Evolutionary conservation across 1,140 invertebrate species (phyloP), one percentile per base, ranked within the genome.

Genomic region (Carcinoscorpius rotundicauda): DNA sequence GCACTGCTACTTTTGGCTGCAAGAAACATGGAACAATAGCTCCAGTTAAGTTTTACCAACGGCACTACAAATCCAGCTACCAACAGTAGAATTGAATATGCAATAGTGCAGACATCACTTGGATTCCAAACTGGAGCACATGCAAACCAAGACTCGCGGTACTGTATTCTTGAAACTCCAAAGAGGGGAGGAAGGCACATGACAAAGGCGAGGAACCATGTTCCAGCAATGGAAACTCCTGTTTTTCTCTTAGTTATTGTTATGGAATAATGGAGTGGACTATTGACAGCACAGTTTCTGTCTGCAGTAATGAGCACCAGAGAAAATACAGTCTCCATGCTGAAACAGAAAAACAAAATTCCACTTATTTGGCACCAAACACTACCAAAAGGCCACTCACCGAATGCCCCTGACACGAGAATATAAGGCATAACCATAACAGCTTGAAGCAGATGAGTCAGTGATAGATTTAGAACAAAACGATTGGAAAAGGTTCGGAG

Each of bases 261-360:
- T 10, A 84, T 83, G 67, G 88, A 86, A 75, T 93, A 92, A 11
- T 87, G 83, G 49, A 93, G 78, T 0, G 90, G 90, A 74, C 89
- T 87, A 4, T 89, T 87, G 52, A 94, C 88, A 1, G 90, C 91
- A 68, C 87, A 86, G 76, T 91, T 93, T 71, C 92, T 87, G 73
- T 94, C 91, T 3, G 91, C 77, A 2, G 88, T 87, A 55, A 94
- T 90, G 6, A 93, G 81, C 6, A 91, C 81, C 5, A 92, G 84
- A 1, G 87, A 86, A 48, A 90, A 79, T 3, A 85, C 81, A 9
- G 82, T 83, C 11, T 81, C 81, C 1, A 79, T 78, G 9, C 81
- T 79, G 58, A 81, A 78, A 3, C 81, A 71, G 55, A 78, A 81
- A 60, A 80, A 78, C 4, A 79, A 71, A 61, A 81, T 78, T 58